These are phyloP conservation scores for Goniozus legneri DNA, from an alignment of 1,140 invertebrate genomes.

Conservation along the genomic window DNA sequence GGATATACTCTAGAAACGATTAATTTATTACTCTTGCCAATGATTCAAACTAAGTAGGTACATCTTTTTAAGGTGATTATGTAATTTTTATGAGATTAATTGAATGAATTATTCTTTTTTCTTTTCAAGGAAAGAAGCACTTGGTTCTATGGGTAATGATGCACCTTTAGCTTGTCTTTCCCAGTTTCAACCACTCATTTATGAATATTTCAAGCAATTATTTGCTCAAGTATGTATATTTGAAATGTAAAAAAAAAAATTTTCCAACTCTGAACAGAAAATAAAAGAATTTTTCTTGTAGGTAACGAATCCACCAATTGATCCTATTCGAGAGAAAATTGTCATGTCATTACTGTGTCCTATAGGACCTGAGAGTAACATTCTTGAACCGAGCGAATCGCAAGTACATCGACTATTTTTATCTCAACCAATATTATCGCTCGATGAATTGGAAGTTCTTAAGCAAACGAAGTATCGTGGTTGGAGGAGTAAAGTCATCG, in stretches of 20 bases:
- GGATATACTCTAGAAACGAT: slow-evolving; percentile 95
- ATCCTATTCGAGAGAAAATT: slow-evolving; percentile 98
- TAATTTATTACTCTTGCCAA: slow-evolving; percentile 89
- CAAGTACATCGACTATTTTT: slow-evolving; percentile 94
- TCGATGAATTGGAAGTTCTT: slow-evolving; percentile 85
- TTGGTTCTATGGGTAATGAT: slow-evolving; percentile 99
- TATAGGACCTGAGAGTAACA: slow-evolving; percentile 90
- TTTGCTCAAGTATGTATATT: slow-evolving; percentile 79
- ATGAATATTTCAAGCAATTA: slow-evolving; percentile 99
- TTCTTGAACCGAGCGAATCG: slow-evolving; percentile 82
- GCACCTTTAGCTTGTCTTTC: slow-evolving; percentile 95
- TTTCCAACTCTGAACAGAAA: slow-evolving; percentile 2
- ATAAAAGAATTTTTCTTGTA: slow-evolving; percentile 29
- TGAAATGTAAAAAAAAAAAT: neutral
- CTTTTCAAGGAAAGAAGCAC: slow-evolving; percentile 85
- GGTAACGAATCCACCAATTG: slow-evolving; percentile 99
- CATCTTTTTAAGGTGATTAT: slow-evolving; percentile 7
- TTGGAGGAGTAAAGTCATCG: slow-evolving; percentile 89
- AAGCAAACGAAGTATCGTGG: slow-evolving; percentile 81
- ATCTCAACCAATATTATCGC: slow-evolving; percentile 90
- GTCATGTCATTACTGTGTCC: slow-evolving; percentile 96
- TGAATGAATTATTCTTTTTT: slow-evolving; percentile 1
- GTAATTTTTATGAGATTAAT: slow-evolving; percentile 8
- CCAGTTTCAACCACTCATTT: slow-evolving; percentile 88
- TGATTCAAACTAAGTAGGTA: slow-evolving; percentile 92